These are phyloP conservation scores for Sphyrna mokarran DNA, from an alignment of 2,113 vertebrate species.

Conservation along the genomic window DNA sequence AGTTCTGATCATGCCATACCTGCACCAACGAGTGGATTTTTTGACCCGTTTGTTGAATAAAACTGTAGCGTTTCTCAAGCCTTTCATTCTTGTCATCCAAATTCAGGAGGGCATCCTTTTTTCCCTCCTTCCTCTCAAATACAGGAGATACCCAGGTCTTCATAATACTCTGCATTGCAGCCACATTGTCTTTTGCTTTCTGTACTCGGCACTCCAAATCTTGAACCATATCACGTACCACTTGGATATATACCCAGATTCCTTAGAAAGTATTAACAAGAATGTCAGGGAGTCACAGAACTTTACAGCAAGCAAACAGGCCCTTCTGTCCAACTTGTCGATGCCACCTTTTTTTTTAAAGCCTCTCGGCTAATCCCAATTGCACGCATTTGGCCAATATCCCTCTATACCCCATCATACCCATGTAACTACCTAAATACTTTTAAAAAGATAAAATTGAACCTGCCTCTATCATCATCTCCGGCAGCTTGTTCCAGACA, in stretches of 20 bases:
- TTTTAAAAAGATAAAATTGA: too few relatives aligned
- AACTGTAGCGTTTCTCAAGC: slow-evolving; percentile 60
- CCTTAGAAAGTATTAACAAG: slow-evolving; percentile 52
- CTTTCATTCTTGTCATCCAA: slow-evolving; percentile 66
- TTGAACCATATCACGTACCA: slow-evolving; percentile 54
- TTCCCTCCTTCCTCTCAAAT: slow-evolving; percentile 75
- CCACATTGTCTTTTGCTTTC: slow-evolving; percentile 71
- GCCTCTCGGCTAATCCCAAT: too few relatives aligned
- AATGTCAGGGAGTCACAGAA: neutral
- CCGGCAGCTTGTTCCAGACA: too few relatives aligned
- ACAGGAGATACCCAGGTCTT: slow-evolving; percentile 67
- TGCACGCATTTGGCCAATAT: too few relatives aligned
- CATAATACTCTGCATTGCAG: slow-evolving; percentile 70
- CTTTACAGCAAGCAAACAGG: too few relatives aligned
- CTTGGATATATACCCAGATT: slow-evolving; percentile 68
- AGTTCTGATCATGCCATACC: slow-evolving; percentile 53
- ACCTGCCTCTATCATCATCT: too few relatives aligned
- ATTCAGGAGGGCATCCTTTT: slow-evolving; percentile 68
- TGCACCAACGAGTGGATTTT: slow-evolving; percentile 74
- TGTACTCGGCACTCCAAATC: slow-evolving; percentile 73
- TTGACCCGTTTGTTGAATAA: slow-evolving; percentile 63
- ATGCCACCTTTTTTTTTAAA: too few relatives aligned
- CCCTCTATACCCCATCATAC: too few relatives aligned
- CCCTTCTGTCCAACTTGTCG: too few relatives aligned
- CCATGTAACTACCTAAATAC: too few relatives aligned